Evolutionary conservation across 2,113 vertebrate species (phyloP).

Genomic region (Porphyrio hochstetteri): DNA sequence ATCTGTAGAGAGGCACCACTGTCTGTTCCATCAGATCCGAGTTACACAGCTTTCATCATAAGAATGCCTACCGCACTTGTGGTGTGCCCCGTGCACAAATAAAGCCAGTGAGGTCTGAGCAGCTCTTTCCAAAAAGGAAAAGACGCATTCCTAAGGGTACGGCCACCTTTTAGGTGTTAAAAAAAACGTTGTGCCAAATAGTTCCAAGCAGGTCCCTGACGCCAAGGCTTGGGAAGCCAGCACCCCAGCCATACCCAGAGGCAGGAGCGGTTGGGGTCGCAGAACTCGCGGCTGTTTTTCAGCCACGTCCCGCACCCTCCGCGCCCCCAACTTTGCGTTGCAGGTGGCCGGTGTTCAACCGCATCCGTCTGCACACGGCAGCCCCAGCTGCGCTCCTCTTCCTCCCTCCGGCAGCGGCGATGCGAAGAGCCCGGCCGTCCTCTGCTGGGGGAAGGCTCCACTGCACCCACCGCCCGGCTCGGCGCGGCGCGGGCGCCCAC

Average conservation of each 20-base stretch:
- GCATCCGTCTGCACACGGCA: neutral
- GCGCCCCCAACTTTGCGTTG: neutral
- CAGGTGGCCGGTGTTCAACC: neutral
- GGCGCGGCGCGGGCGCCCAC: too few species aligned
- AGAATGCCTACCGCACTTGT: neutral
- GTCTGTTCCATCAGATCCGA: neutral
- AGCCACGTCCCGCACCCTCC: fast-evolving
- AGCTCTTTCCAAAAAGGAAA: neutral
- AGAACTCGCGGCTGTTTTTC: fast-evolving
- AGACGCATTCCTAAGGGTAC: neutral
- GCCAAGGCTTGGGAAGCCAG: neutral
- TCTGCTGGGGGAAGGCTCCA: neutral
- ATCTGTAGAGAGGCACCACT: neutral
- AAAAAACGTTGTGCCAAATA: neutral
- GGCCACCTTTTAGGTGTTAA: neutral
- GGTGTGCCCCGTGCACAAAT: neutral
- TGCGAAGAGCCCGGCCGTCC: neutral
- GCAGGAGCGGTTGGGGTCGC: neutral
- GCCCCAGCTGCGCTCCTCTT: neutral
- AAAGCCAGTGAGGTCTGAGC: neutral
- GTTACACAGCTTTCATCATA: neutral
- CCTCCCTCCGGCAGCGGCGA: neutral
- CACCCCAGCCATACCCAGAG: fast-evolving
- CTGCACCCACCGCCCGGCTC: neutral
- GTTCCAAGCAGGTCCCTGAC: neutral